Evolutionary conservation across 2,113 vertebrate genomes (phyloP).

Genomic region (Antechinus flavipes): DNA sequence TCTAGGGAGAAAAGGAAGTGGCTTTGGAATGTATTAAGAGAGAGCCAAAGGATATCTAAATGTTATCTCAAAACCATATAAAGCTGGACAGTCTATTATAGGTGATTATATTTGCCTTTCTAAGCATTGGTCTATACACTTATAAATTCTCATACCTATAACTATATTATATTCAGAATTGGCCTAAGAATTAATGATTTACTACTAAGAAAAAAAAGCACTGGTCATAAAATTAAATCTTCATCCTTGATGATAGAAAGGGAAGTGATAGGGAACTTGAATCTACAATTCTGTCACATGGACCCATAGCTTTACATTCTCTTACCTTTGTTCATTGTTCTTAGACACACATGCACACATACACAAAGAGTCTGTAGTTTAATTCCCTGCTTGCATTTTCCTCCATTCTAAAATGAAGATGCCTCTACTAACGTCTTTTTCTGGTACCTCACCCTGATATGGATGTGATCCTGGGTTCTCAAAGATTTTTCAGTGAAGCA

Average conservation of each 20-base stretch:
- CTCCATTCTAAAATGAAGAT: not conserved
- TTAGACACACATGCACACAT: not conserved
- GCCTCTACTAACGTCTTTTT: not conserved
- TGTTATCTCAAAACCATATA: not conserved
- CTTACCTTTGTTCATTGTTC: not conserved
- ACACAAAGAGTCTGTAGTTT: not conserved
- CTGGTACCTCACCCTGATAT: not conserved
- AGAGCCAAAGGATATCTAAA: not conserved
- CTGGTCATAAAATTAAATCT: not conserved
- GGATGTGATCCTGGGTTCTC: not conserved
- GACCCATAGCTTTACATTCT: not conserved
- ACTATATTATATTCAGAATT: not conserved
- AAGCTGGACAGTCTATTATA: not conserved
- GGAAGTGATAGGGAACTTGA: slow-evolving; percentile 5
- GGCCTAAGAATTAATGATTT: not conserved
- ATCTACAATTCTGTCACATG: slow-evolving; percentile 2
- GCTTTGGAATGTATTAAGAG: not conserved
- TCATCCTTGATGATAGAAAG: not conserved
- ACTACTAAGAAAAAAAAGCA: not conserved
- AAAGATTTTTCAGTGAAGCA: not conserved
- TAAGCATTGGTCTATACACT: not conserved
- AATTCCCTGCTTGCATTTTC: slow-evolving; percentile 4
- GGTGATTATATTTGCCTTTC: not conserved
- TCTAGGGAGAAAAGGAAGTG: not conserved
- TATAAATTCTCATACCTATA: not conserved